These are phyloP conservation scores for Liasis olivaceus DNA, from an alignment of 2,797 vertebrate species.

Conservation along the genomic window DNA sequence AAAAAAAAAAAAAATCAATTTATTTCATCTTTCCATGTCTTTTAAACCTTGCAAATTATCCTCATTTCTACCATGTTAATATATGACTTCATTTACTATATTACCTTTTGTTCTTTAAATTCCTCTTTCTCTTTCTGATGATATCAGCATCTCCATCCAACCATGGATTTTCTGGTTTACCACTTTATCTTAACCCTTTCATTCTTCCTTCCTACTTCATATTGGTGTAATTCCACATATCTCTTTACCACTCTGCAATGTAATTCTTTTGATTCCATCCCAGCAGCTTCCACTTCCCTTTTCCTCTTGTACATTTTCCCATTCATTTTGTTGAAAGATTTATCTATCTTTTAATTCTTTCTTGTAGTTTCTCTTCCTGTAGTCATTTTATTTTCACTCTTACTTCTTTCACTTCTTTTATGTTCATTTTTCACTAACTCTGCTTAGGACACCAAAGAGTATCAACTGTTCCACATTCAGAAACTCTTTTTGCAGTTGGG, in stretches of 20 bases:
- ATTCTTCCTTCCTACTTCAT: not conserved
- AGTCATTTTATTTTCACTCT: not conserved
- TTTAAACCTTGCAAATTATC: not conserved
- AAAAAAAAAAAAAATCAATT: not conserved
- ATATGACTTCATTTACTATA: not conserved
- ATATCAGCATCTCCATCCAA: not conserved
- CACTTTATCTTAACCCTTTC: not conserved
- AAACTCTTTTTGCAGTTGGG: not conserved
- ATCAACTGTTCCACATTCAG: not conserved
- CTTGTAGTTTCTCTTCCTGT: not conserved
- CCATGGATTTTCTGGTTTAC: not conserved
- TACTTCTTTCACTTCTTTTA: not conserved
- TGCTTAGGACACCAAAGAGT: not conserved
- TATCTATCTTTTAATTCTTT: not conserved
- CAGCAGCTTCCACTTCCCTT: not conserved
- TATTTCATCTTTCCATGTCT: not conserved
- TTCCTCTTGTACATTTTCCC: not conserved
- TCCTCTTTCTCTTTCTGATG: not conserved
- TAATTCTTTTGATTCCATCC: not conserved
- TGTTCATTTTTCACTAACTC: not conserved
- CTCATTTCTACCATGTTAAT: not conserved
- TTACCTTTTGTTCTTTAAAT: not conserved
- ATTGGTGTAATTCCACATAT: not conserved
- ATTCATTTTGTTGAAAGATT: not conserved
- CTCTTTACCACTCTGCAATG: not conserved